Conservation (phyloP, 2,888 invertebrate species). For the Tenthredo mesomela region DNA sequence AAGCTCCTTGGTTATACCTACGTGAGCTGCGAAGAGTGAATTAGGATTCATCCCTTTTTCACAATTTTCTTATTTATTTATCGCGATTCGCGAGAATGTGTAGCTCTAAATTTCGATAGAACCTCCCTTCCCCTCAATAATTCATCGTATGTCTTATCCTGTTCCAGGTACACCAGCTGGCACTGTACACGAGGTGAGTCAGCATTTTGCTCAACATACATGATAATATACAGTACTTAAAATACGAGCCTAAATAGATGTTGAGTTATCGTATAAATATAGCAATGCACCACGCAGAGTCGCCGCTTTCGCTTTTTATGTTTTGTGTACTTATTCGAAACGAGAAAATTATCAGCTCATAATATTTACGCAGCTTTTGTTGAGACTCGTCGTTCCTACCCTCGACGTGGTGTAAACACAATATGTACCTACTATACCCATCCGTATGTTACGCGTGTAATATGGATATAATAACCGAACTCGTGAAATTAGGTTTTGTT, state of each 20-base stretch:
- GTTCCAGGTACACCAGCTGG: slow-evolving; percentile 41
- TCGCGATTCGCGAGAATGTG: background rate
- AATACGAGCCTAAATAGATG: background rate
- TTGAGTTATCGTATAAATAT: background rate
- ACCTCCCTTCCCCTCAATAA: background rate
- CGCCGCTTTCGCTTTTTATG: background rate
- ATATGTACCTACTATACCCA: background rate
- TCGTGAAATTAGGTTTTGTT: background rate
- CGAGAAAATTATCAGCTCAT: background rate
- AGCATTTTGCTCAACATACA: background rate
- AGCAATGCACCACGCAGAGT: background rate
- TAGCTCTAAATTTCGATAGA: background rate
- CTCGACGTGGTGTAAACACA: background rate
- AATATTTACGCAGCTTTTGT: slow-evolving; percentile 4
- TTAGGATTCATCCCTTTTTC: background rate
- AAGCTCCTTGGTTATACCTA: background rate
- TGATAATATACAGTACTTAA: background rate
- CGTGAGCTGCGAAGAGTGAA: background rate
- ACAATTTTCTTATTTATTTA: background rate
- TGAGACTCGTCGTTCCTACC: background rate
- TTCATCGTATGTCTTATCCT: background rate
- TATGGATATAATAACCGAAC: background rate
- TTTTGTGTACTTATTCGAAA: background rate
- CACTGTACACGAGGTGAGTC: slow-evolving; percentile 51
- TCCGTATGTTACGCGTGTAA: background rate